These are phyloP conservation scores for Agrochola macilenta DNA, from an alignment of 2,888 invertebrate genomes.

Conservation along the genomic window DNA sequence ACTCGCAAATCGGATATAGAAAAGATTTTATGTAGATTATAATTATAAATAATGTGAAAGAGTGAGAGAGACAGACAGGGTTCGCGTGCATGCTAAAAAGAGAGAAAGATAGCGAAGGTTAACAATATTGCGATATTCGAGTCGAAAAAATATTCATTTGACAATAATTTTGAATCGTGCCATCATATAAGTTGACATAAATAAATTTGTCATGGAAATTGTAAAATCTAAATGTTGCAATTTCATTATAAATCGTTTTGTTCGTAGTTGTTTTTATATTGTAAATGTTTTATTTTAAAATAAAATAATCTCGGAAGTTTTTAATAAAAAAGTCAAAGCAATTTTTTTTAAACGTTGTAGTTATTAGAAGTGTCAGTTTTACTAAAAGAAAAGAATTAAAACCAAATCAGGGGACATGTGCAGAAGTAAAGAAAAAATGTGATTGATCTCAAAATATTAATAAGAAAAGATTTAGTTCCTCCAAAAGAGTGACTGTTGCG, in stretches of 20 bases:
- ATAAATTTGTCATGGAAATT: constrained; percentile 62
- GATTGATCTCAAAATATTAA: constrained; percentile 84
- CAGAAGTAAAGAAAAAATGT: constrained; percentile 71
- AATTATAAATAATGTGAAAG: constrained; percentile 13
- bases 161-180: constrained; percentile 63
- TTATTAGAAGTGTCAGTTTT: constrained; percentile 54
- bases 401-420: constrained; percentile 74
- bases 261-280: constrained; percentile 61
- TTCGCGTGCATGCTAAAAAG: constrained; percentile 22
- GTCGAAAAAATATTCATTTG: constrained; percentile 47
- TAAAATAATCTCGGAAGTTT: constrained; percentile 41
- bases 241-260: constrained; percentile 56
- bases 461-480: constrained; percentile 85
- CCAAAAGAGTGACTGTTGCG: constrained; percentile 75
- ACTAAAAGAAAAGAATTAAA: constrained; percentile 51
- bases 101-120: constrained; percentile 28
- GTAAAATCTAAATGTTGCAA: constrained; percentile 55
- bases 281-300: constrained; percentile 49
- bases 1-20: constrained; percentile 33
- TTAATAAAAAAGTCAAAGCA: constrained; percentile 33
- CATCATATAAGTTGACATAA: constrained; percentile 62
- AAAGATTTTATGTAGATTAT: constrained; percentile 33
- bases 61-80: constrained; percentile 32
- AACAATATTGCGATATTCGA: constrained; percentile 47
- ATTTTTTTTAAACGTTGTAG: constrained; percentile 31